Evolutionary conservation across 2,113 vertebrate species (phyloP).

Genomic region (Dunckerocampus dactyliophorus): DNA sequence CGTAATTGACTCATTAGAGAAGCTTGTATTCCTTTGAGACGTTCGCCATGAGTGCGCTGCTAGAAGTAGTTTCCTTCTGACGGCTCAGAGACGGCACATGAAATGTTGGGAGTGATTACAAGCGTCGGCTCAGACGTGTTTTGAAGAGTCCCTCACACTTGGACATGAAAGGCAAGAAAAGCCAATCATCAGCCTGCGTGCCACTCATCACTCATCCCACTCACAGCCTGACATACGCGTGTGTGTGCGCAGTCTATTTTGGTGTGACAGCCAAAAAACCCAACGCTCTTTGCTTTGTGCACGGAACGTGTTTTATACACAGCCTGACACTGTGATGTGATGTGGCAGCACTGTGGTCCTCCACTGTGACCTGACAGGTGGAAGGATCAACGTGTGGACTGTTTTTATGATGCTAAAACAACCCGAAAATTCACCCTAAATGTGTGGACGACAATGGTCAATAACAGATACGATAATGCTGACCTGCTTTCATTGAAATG

Average conservation of each 20-base stretch:
- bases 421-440: neutral
- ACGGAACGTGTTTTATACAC: conserved; percentile 1
- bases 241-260: conserved; percentile 44
- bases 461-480: neutral
- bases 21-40: too few relatives aligned
- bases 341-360: conserved; percentile 22
- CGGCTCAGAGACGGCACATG: conserved; percentile 57
- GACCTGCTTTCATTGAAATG: too few relatives aligned
- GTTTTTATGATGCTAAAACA: neutral
- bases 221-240: conserved; percentile 34
- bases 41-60: too few relatives aligned
- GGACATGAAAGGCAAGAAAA: conserved; percentile 61
- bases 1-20: too few relatives aligned
- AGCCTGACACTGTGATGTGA: conserved; percentile 2
- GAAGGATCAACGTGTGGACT: conserved; percentile 1
- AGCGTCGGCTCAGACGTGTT: conserved; percentile 49
- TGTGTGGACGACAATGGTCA: too few relatives aligned
- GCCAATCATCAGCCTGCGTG: conserved; percentile 65
- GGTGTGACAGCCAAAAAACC: conserved; percentile 39
- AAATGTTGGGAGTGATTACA: conserved; percentile 68
- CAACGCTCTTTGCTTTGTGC: too few relatives aligned
- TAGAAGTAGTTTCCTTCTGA: conserved; percentile 26
- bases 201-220: conserved; percentile 59
- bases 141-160: conserved; percentile 63
- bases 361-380: conserved; percentile 5